These are phyloP conservation scores for Strigamia crassipes DNA, from an alignment of 2,888 invertebrate species.

Conservation along the genomic window DNA sequence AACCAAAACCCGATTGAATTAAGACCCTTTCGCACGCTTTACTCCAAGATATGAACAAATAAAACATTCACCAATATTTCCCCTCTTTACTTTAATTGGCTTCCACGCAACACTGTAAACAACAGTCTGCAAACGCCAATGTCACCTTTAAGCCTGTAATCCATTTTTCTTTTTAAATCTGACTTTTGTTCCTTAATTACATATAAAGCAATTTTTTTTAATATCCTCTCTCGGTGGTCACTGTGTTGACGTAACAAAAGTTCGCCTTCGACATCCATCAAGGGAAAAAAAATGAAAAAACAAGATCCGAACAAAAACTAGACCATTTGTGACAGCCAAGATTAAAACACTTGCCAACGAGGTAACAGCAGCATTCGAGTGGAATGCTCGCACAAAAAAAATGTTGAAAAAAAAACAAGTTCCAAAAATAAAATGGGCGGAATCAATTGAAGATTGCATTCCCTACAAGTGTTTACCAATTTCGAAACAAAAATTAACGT, in stretches of 20 bases:
- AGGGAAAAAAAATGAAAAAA: neutral
- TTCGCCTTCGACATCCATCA: conserved; percentile 23
- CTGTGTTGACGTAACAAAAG: conserved; percentile 34
- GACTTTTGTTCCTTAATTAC: conserved; percentile 20
- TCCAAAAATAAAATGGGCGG: neutral
- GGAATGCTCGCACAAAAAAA: neutral
- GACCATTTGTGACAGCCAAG: conserved; percentile 36
- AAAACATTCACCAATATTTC: neutral
- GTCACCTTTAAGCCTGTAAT: neutral
- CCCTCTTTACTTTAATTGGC: conserved; percentile 3
- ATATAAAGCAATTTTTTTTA: conserved; percentile 27
- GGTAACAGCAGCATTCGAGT: conserved; percentile 22
- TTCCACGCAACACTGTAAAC: neutral
- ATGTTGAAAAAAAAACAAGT: neutral
- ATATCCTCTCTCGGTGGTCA: conserved; percentile 19
- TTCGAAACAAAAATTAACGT: too few relatives aligned
- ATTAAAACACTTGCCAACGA: conserved; percentile 42
- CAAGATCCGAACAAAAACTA: neutral
- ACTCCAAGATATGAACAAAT: neutral
- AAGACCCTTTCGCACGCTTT: conserved; percentile 7
- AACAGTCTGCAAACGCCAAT: neutral
- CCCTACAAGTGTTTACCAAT: neutral
- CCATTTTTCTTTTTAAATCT: conserved; percentile 5
- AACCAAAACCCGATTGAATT: conserved; percentile 33
- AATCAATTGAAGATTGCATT: neutral